Conservation (phyloP, 2,113 vertebrate species). For the Uria aalge region DNA sequence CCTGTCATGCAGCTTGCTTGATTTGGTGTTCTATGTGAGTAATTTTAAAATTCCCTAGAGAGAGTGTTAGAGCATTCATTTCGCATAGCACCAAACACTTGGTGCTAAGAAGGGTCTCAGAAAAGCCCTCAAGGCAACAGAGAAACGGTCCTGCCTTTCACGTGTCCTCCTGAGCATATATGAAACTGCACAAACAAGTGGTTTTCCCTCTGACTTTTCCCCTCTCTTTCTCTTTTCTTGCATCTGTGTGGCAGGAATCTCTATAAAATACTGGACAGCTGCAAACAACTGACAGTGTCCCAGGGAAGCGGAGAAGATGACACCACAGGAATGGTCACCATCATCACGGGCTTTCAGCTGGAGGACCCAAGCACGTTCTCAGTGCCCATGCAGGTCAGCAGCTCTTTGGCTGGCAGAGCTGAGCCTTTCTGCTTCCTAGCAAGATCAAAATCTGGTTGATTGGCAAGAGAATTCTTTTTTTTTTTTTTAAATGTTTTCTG, state of each 20-base stretch:
- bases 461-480: background rate
- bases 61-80: accelerated
- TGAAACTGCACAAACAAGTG: background rate
- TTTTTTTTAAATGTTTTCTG: background rate
- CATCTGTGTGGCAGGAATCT: slow-evolving; percentile 81
- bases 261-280: slow-evolving; percentile 96
- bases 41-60: background rate
- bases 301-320: slow-evolving; percentile 92
- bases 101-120: background rate
- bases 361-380: slow-evolving; percentile 80
- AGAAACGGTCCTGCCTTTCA: background rate
- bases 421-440: background rate
- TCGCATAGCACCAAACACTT: accelerated
- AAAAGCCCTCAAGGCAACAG: background rate
- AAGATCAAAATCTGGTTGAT: too few relatives aligned
- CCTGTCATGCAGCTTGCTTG: background rate
- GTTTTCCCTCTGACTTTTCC: background rate
- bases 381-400: slow-evolving; percentile 86
- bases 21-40: background rate
- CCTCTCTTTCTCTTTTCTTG: background rate
- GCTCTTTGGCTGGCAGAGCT: background rate
- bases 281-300: slow-evolving; percentile 89
- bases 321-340: slow-evolving; percentile 94
- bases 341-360: slow-evolving; percentile 85
- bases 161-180: accelerated